Evolutionary conservation across 2,888 invertebrate species (phyloP), one percentile per base, ranked within the genome.

Genomic region (Adela reaumurella): DNA sequence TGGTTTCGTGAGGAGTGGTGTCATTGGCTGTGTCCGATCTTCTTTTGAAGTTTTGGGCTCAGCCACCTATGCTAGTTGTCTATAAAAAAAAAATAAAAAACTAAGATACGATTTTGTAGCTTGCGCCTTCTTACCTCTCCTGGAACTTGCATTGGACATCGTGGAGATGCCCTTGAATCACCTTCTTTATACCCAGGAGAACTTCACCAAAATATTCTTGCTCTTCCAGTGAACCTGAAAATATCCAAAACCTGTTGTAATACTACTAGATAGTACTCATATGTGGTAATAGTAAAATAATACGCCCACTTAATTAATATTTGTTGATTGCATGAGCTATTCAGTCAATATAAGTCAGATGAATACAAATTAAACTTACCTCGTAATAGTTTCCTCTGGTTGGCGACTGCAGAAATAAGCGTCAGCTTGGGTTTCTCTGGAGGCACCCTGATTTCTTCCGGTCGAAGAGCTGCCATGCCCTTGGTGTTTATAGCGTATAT

Each of bases 201-300:
- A 93, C 86, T 65, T 91, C 91, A 35, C 88, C 86, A 63, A 91
- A 87, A 71, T 89, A 90, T 64, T 91, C 91, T 61, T 92, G 90
- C 58, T 90, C 88, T 63, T 87, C 86, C 49, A 85, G 67, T 20
- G 85, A 83, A 53, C 84, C 86, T 86, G 69, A 51, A 62, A 68
- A 35, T 14, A 8, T 6, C 5, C 4, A 6, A 24, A 24, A 6
- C 24, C 8, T 24, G 24, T 24, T 24, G 24, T 8, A 24, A 24
- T 24, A n/a, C n/a, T n/a, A n/a, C 24, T 24, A 24, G 8, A 24
- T 24, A 24, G 24, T 24, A 6, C 4, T 24, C 24, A n/a, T n/a
- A n/a, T n/a, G n/a, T n/a, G n/a, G n/a, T n/a, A n/a, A n/a, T n/a
- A n/a, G n/a, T n/a, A n/a, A n/a, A n/a, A n/a, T n/a, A n/a, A n/a